Percentiles rank a stretch among this genome's conserved stretches.
Conservation (phyloP, 2,888 invertebrate species). For the Cristatella mucedo region DNA sequence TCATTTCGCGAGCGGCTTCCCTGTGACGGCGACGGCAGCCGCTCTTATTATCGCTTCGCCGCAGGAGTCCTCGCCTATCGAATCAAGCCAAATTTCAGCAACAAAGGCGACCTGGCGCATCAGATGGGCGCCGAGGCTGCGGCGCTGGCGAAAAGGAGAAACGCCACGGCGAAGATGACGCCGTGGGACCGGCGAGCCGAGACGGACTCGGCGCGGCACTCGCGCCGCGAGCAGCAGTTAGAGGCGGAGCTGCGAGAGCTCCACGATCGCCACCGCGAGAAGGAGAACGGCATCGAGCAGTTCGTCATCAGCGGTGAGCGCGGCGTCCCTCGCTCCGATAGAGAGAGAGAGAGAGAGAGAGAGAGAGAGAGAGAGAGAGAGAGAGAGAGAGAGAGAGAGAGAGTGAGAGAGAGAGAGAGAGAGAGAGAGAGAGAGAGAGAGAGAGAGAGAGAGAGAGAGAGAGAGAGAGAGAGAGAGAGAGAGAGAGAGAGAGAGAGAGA, state of each 20-base stretch:
- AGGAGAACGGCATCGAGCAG: slow-evolving; percentile 29
- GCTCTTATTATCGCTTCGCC: too few species aligned
- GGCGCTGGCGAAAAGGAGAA: slow-evolving; percentile 11
- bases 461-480: too few species aligned
- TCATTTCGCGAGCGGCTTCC: too few species aligned
- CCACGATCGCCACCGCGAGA: slow-evolving; percentile 25
- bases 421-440: too few species aligned
- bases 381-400: too few species aligned
- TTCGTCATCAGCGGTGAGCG: slow-evolving; percentile 24
- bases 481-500: too few species aligned
- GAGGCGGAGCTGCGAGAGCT: slow-evolving; percentile 19
- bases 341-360: too few species aligned
- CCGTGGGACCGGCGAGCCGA: slow-evolving; percentile 31
- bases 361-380: too few species aligned
- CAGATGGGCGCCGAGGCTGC: slow-evolving; percentile 6
- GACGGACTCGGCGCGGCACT: slow-evolving; percentile 18
- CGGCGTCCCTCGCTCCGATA: too few species aligned
- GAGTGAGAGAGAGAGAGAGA: too few species aligned
- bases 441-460: too few species aligned
- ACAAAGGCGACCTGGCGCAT: slow-evolving; percentile 8
- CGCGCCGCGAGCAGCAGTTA: slow-evolving; percentile 19
- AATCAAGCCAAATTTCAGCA: slow-evolving; percentile 24
- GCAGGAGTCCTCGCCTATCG: slow-evolving; percentile 20
- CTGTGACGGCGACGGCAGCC: too few species aligned
- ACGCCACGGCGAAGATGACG: slow-evolving; percentile 22